Base-by-base conservation (phyloP, 2,888 invertebrate genomes). In the Schizaphis graminum region DNA sequence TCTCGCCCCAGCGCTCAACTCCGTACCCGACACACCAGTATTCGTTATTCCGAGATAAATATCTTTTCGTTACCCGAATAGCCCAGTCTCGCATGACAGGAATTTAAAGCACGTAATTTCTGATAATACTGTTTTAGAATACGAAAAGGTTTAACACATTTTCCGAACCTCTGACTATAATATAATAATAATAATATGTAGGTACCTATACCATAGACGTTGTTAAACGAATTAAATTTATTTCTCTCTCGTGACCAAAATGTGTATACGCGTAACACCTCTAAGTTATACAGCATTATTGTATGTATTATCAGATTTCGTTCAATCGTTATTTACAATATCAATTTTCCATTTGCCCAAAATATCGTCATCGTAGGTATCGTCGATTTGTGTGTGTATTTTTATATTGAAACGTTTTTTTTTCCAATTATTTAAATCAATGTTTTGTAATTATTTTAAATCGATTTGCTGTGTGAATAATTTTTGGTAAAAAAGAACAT, bases 11-110 rank as follows among this genome's bases (percentile, higher is more conserved):
- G 77, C 21, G 35, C 21, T 35, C 35, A 35, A 35, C 35, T 3
- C 21, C 35, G 77, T 21, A 77, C 35, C 8, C 77, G 77, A 21
- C 21, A 8, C 21, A 35, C 77, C 24, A 47, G 77, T 77, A 77
- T 77, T 77, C 90, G 35, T 77, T 35, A 16, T 67, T 49, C 47
- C 47, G 67, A 90, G 90, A 90, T 90, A 90, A 90, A 90, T 67
- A 90, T 90, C 67, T 90, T 90, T 90, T 90, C 67, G 61, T 90
- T 90, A 49, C 35, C 67, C 90, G 61, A 89, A 89, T 57, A 11
- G 67, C 47, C n/a, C n/a, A 21, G 35, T 35, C 35, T 35, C 35
- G n/a, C n/a, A 41, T 47, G n/a, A 67, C n/a, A 67, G 49, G 67
- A 47, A 90, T 67, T 67, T 67, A 47, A 67, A 90, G 90, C 90